Conservation (phyloP, 2,113 vertebrate genomes). For the Saccopteryx bilineata region DNA sequence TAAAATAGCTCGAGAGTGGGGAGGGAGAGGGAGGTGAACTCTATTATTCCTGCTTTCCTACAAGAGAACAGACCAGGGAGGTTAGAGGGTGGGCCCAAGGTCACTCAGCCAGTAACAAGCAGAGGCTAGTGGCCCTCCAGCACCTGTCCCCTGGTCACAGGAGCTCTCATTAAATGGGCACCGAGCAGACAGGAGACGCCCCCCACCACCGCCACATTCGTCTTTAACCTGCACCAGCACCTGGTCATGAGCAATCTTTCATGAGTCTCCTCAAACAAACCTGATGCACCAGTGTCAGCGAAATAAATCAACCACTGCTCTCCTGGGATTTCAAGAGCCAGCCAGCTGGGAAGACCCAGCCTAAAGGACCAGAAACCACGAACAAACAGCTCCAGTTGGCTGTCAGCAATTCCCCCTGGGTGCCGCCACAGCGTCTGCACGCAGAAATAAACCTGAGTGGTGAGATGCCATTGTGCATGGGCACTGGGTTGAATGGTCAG, state of each 20-base stretch:
- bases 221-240: not conserved
- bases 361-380: slow-evolving; percentile 3
- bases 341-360: slow-evolving; percentile 8
- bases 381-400: not conserved
- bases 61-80: not conserved
- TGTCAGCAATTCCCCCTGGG: not conserved
- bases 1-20: not conserved
- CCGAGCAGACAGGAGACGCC: not conserved
- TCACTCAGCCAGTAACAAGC: not conserved
- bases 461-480: fast-evolving
- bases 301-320: not conserved
- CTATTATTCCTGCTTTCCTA: not conserved
- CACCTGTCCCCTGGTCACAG: not conserved
- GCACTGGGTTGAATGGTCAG: not conserved
- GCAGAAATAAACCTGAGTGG: not conserved
- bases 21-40: not conserved
- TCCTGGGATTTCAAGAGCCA: not conserved
- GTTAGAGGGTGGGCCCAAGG: not conserved
- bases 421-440: not conserved
- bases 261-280: not conserved
- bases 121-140: not conserved
- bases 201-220: not conserved
- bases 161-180: not conserved
- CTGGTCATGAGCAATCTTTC: not conserved
- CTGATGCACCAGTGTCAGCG: not conserved